Percentiles rank a stretch among this genome's conserved stretches.
Conservation (phyloP, 2,888 invertebrate genomes). For the Drepanosiphum platanoidis region DNA sequence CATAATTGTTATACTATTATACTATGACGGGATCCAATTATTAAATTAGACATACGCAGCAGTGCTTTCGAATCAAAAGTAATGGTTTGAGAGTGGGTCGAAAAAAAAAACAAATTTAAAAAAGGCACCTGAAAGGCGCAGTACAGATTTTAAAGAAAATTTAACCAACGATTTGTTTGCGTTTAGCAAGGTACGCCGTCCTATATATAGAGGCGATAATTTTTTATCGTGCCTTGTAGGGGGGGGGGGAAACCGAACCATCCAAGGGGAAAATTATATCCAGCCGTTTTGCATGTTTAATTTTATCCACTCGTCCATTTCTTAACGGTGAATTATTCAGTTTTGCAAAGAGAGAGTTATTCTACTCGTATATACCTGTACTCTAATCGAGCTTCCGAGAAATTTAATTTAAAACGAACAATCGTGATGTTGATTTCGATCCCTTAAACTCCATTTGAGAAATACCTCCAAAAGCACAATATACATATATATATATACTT, state of each 20-base stretch:
- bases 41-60: too few species aligned
- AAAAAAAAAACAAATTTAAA: neutral
- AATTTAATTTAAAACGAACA: neutral
- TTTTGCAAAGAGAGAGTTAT: neutral
- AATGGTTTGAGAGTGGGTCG: too few species aligned
- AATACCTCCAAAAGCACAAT: neutral
- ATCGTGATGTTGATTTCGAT: neutral
- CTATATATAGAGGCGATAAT: neutral
- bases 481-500: too few species aligned
- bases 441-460: neutral
- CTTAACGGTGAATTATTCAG: slow-evolving; percentile 9
- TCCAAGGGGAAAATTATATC: neutral
- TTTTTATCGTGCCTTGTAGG: neutral
- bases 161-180: neutral
- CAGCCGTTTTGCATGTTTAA: neutral
- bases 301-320: neutral
- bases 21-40: too few species aligned
- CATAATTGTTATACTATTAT: too few species aligned
- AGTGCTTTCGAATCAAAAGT: too few species aligned
- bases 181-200: too few species aligned
- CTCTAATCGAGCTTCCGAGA: neutral
- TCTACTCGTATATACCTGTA: neutral
- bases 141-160: too few species aligned
- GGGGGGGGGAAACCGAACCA: neutral
- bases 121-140: neutral